Evolutionary conservation across 2,113 vertebrate species (phyloP), one percentile per base, ranked within the genome.

Genomic region (Prochilodus magdalenae): DNA sequence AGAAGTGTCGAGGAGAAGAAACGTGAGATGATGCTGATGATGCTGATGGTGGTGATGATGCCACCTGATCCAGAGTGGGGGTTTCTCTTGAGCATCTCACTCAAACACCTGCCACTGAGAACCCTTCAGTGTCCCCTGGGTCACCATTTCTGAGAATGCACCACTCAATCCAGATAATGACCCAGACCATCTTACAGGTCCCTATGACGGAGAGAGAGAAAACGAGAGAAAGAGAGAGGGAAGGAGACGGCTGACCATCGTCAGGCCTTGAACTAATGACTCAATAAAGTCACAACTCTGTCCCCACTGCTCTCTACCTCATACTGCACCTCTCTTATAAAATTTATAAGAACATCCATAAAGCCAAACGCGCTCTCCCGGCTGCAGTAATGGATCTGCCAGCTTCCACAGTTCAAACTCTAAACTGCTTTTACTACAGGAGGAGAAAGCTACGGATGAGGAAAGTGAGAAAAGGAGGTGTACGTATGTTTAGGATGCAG

Each of bases 291-390:
- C 24, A 51, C 71, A 3, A 47, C 81, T 0, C 33, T 33, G 72
- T 78, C 83, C 47, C 62, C 49, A 49, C 83, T 85, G 84, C 67
- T 80, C 86, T 85, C 79, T 27, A 49, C 62, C 87, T 89, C 84
- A 79, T 87, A 88, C 83, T 77, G 79, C 87, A 77, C 72, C 88
- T 78, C 85, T 66, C 82, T 85, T 88, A 80, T 87, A 87, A 79
- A 77, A 85, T 91, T 87, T 87, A 91, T 87, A 87, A 85, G 83
- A 83, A 27, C 40, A 24, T 74, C 86, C 82, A 87, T 91, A 87
- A 90, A 86, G 51, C 72, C 76, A 71, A 62, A 65, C 70, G 8
- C 27, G 55, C 65, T 60, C 59, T 65, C 59, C 15, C 72, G 57
- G 49, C 49, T 33, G 30, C 73, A 29, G 47, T 57, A 81, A 81